Conservation (phyloP, 2,113 vertebrate genomes). For the Platysteira castanea region DNA sequence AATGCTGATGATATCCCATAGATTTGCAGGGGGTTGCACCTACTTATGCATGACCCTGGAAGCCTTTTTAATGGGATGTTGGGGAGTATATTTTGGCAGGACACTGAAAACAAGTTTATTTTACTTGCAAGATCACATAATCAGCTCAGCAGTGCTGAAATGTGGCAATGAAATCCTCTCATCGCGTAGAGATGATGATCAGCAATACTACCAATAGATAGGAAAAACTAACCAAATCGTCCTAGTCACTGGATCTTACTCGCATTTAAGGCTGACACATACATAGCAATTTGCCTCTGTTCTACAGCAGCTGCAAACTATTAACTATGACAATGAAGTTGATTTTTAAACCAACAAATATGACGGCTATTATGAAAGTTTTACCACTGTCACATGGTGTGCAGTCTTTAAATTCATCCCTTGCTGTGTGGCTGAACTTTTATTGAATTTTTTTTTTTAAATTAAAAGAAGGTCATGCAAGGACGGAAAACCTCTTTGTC, state of each 20-base stretch:
- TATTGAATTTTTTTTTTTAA: conserved; percentile 51
- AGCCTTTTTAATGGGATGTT: conserved; percentile 14
- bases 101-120: conserved; percentile 49
- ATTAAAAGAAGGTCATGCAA: conserved; percentile 53
- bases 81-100: conserved; percentile 26
- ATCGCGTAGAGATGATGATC: conserved; percentile 17
- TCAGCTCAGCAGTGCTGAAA: conserved; percentile 59
- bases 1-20: background rate
- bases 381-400: conserved; percentile 63
- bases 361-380: conserved; percentile 63
- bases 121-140: conserved; percentile 51
- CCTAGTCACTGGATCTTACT: conserved; percentile 38
- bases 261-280: conserved; percentile 37
- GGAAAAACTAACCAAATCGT: conserved; percentile 28
- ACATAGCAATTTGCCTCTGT: conserved; percentile 57
- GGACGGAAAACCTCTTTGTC: conserved; percentile 60
- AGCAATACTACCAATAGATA: conserved; percentile 57
- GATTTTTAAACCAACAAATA: conserved; percentile 69
- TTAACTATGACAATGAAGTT: conserved; percentile 67
- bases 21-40: background rate
- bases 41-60: background rate
- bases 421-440: conserved; percentile 66
- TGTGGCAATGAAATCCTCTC: conserved; percentile 56
- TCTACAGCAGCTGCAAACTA: conserved; percentile 65
- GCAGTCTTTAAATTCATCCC: conserved; percentile 65